Evolutionary conservation across 2,797 vertebrate genomes (phyloP), one percentile per base, ranked within the genome.

Genomic region (Enteromius trimaculatus): DNA sequence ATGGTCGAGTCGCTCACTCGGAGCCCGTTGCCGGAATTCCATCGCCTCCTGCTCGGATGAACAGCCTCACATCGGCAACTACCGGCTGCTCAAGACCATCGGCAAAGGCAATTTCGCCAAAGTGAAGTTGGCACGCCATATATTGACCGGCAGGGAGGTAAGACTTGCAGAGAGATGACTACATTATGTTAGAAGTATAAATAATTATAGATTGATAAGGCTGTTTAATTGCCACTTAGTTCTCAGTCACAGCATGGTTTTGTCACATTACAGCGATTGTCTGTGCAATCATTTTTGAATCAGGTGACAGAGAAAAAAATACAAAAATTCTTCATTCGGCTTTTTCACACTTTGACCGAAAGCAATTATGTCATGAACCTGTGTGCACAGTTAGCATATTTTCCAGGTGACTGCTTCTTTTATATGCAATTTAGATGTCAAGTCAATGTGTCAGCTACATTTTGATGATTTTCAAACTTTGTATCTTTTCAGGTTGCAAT

Each of bases 41-140:
- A 94, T 98, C 88, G 97, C 97, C 89, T 96, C 97, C 88, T 98
- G 97, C 84, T 95, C 97, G 0, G 98, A 99, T 17, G 98, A 99
- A 89, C 97, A 96, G 83, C 97, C 97, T 0, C 97, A 98, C 89
- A 98, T 99, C 76, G 97, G 98, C 77, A 99, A 99, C 94, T 99
- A 99, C 94, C 95, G 97, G 85, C 96, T 99, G 71, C 95, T 99
- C 79, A 99, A 99, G 94, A 99, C 98, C 0, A 99, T 99, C 78
- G 97, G 98, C 91, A 99, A 99, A 93, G 98, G 97, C 85, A 99
- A 99, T 91, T 99, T 99, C 21, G 98, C 98, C 87, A 99, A 99
- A 93, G 97, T 99, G 85, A 99, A 99, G 84, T 93, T 99, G 94
- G 97, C 98, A 6, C 95, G 98, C 76, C 97, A 99, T 92, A 98